Conservation (phyloP, 2,113 vertebrate genomes). For the Girardinichthys multiradiatus region DNA sequence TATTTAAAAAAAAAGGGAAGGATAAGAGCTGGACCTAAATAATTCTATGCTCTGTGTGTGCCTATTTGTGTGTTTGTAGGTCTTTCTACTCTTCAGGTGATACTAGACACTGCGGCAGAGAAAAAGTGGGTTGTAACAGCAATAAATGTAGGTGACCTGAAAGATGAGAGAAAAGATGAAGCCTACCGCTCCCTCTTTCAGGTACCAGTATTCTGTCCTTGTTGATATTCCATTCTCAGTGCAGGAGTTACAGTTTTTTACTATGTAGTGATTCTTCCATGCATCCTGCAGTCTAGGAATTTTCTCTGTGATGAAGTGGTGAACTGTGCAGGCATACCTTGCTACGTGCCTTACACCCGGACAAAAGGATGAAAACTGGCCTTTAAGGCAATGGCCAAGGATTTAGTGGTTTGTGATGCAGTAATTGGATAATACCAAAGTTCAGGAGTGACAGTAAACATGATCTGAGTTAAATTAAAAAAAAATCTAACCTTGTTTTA, state of each 20-base stretch:
- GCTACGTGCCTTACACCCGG: too few species aligned
- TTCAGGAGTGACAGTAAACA: too few species aligned
- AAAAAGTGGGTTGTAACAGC: conserved; percentile 97
- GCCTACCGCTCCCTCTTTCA: conserved; percentile 95
- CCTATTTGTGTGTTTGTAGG: conserved; percentile 74
- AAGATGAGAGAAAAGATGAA: conserved; percentile 97
- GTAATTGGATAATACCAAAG: too few species aligned
- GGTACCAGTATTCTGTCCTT: conserved; percentile 30
- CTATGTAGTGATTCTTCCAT: not conserved
- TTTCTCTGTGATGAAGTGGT: not conserved
- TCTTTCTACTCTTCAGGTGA: conserved; percentile 92
- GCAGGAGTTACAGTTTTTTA: not conserved
- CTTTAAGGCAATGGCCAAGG: too few species aligned
- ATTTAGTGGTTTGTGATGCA: too few species aligned
- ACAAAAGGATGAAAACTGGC: too few species aligned
- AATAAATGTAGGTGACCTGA: conserved; percentile 97
- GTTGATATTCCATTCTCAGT: not conserved
- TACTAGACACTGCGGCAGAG: conserved; percentile 95
- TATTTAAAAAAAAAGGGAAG: too few species aligned
- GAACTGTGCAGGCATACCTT: not conserved
- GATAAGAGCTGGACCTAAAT: not conserved
- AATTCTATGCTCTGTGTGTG: not conserved
- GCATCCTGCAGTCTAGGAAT: not conserved
- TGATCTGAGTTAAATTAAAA: too few species aligned
- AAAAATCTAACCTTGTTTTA: too few species aligned